Percentiles rank a stretch among this genome's conserved stretches.
Conservation (phyloP, 2,888 invertebrate species). For the Parapristionchus giblindavisi region DNA sequence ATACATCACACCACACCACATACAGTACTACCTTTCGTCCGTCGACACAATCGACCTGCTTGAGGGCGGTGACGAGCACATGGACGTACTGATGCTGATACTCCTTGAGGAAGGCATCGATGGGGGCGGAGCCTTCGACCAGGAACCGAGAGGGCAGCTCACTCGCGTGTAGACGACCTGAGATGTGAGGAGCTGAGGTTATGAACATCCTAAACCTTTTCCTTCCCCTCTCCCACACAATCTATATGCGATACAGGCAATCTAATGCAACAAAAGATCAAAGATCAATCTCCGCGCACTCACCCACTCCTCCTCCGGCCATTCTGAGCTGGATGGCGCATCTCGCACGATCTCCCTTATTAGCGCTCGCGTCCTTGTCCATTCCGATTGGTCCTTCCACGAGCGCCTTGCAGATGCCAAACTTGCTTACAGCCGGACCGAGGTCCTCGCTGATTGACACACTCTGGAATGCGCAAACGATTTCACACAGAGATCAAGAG, state of each 20-base stretch:
- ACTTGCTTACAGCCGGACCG: constrained; percentile 31
- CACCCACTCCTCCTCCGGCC: constrained; percentile 20
- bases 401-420: constrained; percentile 43
- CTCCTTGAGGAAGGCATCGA: constrained; percentile 43
- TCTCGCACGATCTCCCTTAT: constrained; percentile 14
- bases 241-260: background rate
- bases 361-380: background rate
- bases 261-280: background rate
- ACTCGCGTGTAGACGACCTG: constrained; percentile 51
- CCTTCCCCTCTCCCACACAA: background rate
- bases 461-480: no score
- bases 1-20: background rate
- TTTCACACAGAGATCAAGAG: no score
- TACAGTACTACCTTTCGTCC: constrained; percentile 40
- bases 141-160: constrained; percentile 45
- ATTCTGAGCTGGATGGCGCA: background rate
- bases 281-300: background rate
- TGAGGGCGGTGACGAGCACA: constrained; percentile 46
- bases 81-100: constrained; percentile 41
- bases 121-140: constrained; percentile 34
- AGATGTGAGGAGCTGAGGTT: no score
- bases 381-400: constrained; percentile 6
- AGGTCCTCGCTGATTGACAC: background rate
- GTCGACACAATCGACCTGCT: constrained; percentile 20
- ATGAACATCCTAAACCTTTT: no score